Percentiles rank a stretch among this genome's conserved stretches.
These are phyloP conservation scores for Stercorarius parasiticus DNA, from an alignment of 2,113 vertebrate species.

Conservation along the genomic window DNA sequence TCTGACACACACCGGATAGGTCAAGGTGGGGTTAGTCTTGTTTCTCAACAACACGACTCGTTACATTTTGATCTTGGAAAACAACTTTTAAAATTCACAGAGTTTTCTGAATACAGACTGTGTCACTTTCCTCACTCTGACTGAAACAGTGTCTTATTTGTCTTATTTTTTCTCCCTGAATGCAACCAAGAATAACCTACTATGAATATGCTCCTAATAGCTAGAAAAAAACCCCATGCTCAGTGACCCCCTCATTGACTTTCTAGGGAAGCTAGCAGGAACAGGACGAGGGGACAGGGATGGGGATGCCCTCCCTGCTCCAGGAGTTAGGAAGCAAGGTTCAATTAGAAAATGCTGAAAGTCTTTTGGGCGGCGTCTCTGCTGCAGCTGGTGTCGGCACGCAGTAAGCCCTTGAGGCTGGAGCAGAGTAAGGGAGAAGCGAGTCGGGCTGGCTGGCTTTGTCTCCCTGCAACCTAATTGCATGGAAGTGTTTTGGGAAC, in stretches of 20 bases:
- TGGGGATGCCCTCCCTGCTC: not conserved
- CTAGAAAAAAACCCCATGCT: not conserved
- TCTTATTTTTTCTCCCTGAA: not conserved
- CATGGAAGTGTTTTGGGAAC: conserved; percentile 42
- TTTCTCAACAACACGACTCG: not conserved
- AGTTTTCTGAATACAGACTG: not conserved
- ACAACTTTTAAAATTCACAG: not conserved
- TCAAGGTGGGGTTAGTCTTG: not conserved
- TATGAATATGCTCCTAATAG: not conserved
- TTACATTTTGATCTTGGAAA: not conserved
- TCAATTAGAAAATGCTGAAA: not conserved
- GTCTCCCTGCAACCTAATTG: conserved; percentile 16
- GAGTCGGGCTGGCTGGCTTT: not conserved
- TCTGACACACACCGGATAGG: not conserved
- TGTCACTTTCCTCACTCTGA: not conserved
- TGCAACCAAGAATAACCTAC: not conserved
- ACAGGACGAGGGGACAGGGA: accelerated
- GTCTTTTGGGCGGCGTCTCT: not conserved
- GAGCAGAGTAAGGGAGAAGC: not conserved
- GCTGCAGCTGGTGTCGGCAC: not conserved
- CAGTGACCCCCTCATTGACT: not conserved
- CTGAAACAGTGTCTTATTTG: not conserved
- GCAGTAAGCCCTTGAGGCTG: not conserved
- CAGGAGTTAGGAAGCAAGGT: not conserved
- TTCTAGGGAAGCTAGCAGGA: not conserved